Conservation (phyloP, 1,140 invertebrate species). For the Temnothorax nylanderi region DNA sequence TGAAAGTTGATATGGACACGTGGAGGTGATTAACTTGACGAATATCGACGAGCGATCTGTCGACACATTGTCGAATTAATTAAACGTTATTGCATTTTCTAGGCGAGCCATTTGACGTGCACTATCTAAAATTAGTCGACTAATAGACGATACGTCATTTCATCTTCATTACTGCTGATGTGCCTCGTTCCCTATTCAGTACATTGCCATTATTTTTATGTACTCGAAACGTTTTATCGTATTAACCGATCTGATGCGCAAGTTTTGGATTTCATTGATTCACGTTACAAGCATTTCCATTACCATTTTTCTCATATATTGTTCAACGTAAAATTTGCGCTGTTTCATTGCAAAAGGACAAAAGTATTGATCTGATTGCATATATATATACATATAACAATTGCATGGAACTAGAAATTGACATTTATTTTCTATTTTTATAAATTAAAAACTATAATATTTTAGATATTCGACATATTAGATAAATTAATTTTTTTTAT, state of each 20-base stretch:
- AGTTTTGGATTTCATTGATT: background rate
- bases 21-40: conserved; percentile 1
- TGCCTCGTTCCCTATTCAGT: background rate
- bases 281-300: background rate
- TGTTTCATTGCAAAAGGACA: background rate
- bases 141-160: background rate
- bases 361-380: background rate
- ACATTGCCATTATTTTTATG: background rate
- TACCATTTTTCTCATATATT: background rate
- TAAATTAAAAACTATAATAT: background rate
- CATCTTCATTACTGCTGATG: background rate
- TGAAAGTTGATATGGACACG: background rate
- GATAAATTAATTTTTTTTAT: background rate
- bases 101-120: background rate
- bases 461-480: background rate
- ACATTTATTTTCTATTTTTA: background rate
- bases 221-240: background rate
- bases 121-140: conserved; percentile 1
- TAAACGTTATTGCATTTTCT: conserved; percentile 24
- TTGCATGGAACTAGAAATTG: background rate
- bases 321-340: background rate
- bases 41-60: conserved; percentile 15
- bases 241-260: background rate
- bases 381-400: background rate
- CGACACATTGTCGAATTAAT: conserved; percentile 15